Evolutionary conservation across 1,140 invertebrate genomes (phyloP), one percentile per base, ranked within the genome.

Genomic region (Sinonovacula constricta): DNA sequence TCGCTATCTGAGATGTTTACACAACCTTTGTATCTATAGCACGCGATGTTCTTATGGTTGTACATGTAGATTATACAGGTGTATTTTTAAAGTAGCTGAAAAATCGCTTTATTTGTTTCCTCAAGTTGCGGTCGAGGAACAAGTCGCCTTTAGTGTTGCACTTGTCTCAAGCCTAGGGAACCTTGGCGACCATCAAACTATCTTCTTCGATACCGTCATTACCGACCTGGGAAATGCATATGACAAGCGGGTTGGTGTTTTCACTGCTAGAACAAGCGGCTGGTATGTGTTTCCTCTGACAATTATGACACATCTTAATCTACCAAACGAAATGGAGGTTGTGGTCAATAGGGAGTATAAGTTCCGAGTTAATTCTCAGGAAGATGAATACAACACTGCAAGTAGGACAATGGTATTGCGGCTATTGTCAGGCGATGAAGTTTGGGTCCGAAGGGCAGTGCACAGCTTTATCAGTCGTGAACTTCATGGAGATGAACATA

Each of bases 191-290:
- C 49, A 66, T 26, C 49, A 74, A 18, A 62, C 54, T 1, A 60
- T 80, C 24, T 30, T 51, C 18, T 80, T 68, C 49, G 78, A 80
- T 45, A 14, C 18, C 22, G 62, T 68, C 1, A 22, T 56, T 12
- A 53, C 63, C 0, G 74, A 80, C 53, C 4, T 36, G n/a, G 78
- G 70, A 18, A 49, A 28, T 12, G 63, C 69, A 10, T 80, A 80
- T 33, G 15, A 74, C 18, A 3, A 1, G 0, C 18, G 53, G 0
- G 39, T 7, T 10, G 78, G 78, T 3, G 31, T 74, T 33, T 74
- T 80, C 5, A 36, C 36, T 2, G 22, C 51, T 3, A 53, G 54
- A n/a, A 26, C 33, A 2, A 45, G 57, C 34, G 78, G 78, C n/a
- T 34, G 36, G 0, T 80, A 80, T 36, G 62, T 62, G 10, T 54